Conservation (phyloP, 2,113 vertebrate species). For the Phaetusa simplex region DNA sequence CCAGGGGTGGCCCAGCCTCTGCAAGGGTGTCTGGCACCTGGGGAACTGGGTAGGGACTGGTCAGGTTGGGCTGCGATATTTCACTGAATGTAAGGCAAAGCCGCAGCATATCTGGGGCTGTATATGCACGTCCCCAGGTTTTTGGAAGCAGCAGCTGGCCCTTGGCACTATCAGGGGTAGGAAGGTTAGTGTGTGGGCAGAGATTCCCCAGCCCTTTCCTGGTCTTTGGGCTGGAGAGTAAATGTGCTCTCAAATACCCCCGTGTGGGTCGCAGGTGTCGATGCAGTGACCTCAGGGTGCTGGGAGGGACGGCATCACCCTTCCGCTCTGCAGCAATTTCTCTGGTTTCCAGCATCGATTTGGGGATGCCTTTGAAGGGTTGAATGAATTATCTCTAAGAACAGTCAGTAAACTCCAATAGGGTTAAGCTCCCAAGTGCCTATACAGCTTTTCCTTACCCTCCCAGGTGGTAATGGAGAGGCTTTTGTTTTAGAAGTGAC, state of each 20-base stretch:
- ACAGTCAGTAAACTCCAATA: not conserved
- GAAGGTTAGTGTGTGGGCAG: not conserved
- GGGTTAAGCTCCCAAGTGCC: not conserved
- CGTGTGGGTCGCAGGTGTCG: too few relatives aligned
- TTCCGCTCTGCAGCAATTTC: not conserved
- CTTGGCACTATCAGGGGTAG: too few relatives aligned
- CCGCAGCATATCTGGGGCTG: not conserved
- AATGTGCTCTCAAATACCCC: not conserved
- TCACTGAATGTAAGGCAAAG: not conserved
- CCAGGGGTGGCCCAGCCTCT: not conserved
- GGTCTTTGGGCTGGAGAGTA: not conserved
- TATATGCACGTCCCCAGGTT: accelerated
- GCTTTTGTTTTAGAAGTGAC: not conserved
- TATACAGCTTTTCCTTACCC: not conserved
- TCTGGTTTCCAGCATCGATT: not conserved
- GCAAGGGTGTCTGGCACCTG: not conserved
- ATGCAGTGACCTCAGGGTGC: not conserved
- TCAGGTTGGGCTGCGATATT: not conserved
- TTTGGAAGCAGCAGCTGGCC: not conserved
- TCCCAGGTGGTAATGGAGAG: not conserved
- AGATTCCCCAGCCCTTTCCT: not conserved
- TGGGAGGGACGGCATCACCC: not conserved
- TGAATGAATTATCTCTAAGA: not conserved
- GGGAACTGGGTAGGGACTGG: not conserved
- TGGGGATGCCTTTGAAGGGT: not conserved